Evolutionary conservation across 2,888 invertebrate genomes (phyloP).

Genomic region (Dolichopus griseipennis): DNA sequence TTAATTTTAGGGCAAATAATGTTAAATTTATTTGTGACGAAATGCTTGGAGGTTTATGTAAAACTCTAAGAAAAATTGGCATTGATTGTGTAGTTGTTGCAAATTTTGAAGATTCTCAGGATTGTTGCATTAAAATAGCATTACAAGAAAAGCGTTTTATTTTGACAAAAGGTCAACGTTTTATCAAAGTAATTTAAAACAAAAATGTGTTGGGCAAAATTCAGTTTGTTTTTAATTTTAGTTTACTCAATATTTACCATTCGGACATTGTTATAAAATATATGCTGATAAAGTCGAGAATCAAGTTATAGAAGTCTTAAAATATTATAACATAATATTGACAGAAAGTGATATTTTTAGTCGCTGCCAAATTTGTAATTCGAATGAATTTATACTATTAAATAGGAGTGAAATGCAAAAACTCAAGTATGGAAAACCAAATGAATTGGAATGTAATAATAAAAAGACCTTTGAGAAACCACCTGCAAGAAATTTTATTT

Average conservation of each 20-base stretch:
- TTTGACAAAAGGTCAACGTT: conserved; percentile 47
- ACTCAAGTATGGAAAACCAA: conserved; percentile 4
- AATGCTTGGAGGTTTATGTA: conserved; percentile 51
- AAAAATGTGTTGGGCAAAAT: neutral
- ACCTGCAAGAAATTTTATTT: conserved; percentile 13
- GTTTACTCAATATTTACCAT: conserved; percentile 27
- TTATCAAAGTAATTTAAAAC: conserved; percentile 38
- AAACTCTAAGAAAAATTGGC: conserved; percentile 55
- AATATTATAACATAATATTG: conserved; percentile 56
- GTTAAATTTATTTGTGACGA: conserved; percentile 52
- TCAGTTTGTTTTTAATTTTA: conserved; percentile 23
- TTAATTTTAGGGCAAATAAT: conserved; percentile 20
- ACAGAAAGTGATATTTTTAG: conserved; percentile 58
- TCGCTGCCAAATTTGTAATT: conserved; percentile 59
- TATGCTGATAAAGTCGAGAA: conserved; percentile 48
- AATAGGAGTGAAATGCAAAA: conserved; percentile 13
- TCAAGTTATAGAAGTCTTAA: conserved; percentile 58
- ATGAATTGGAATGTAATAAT: neutral
- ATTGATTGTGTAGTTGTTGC: conserved; percentile 51
- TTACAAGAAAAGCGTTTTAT: conserved; percentile 48
- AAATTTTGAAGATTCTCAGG: conserved; percentile 43
- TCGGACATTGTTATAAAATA: conserved; percentile 46
- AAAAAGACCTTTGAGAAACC: conserved; percentile 9
- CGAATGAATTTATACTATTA: conserved; percentile 23
- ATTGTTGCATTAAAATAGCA: conserved; percentile 47